Evolutionary conservation across 1,140 invertebrate species (phyloP).

Genomic region (Tetramorium simillimum): DNA sequence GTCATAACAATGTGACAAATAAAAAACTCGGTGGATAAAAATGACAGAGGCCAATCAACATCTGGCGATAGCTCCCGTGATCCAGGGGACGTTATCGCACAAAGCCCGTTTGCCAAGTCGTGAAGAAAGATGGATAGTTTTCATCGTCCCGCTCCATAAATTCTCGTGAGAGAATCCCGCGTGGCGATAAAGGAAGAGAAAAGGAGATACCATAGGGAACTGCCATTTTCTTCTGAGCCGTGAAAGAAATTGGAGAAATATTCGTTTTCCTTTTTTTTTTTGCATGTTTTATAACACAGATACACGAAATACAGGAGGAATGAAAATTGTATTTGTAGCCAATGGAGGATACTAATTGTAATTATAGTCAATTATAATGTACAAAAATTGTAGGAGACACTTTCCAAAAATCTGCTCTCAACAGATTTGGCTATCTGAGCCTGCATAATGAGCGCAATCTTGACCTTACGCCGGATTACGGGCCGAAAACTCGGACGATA

Average conservation of each 20-base stretch:
- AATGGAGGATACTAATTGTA: background rate
- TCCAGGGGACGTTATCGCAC: conserved; percentile 74
- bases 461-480: conserved; percentile 37
- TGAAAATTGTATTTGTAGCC: too few species aligned
- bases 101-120: conserved; percentile 69
- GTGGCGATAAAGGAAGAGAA: conserved; percentile 64
- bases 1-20: conserved; percentile 15
- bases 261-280: background rate
- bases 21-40: conserved; percentile 63
- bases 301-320: background rate
- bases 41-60: conserved; percentile 62
- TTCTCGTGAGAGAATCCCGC: conserved; percentile 73
- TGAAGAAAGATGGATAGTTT: conserved; percentile 80
- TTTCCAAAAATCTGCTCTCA: background rate
- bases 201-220: conserved; percentile 19
- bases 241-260: background rate
- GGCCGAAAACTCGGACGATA: conserved; percentile 69
- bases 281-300: conserved; percentile 2
- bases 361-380: background rate
- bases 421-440: background rate
- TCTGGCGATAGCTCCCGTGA: conserved; percentile 58
- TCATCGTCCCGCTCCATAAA: conserved; percentile 80
- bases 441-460: conserved; percentile 21
- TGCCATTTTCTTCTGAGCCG: conserved; percentile 19
- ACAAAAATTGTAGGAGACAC: background rate